Base-by-base conservation (phyloP, 2,113 vertebrate genomes). In the Poecile atricapillus region DNA sequence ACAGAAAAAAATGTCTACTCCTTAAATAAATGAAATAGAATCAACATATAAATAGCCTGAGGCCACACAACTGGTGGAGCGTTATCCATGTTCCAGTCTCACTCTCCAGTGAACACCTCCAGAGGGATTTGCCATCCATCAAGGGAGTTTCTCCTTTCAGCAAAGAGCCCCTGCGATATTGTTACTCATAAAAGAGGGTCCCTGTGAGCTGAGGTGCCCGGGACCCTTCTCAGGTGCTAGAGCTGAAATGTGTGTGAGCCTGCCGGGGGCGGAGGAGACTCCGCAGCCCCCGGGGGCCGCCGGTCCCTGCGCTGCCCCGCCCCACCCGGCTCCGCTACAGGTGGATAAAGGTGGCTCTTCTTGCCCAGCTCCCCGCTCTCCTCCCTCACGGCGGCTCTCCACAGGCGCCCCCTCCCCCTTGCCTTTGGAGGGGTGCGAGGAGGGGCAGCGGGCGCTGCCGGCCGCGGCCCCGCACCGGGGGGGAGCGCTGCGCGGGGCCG, bases 161-260 rank as follows among this genome's bases (percentile, higher is more conserved):
- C 30, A 11, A 39, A 12, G 10, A 39, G 8, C 24, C 50, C 28
- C 24, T 28, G 20, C 4, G 3, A 3, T 19, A 11, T 2, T 5
- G 15, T 17, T 41, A 10, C 49, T 60, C n/a, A 1, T 9, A 11
- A n/a, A 49, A 19, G 28, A 9, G 10, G 17, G 16, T 23, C 3
- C 15, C 0, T 5, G 31, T 4, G 21, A 74, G 28, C 52, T 6
- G 7, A 9, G 8, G 2, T 10, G 11, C 30, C 50, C 4, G 10
- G 24, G 15, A 47, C 65, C 20, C 31, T 25, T 27, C 31, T 20
- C 10, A 2, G 2, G 31, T 5, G 39, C 68, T 20, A 3, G 10
- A 25, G 20, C 10, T 4, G 41, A 20, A 33, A 35, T 10, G 31
- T 10, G 33, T 33, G 21, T 5, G n/a, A 33, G 16, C 5, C 50